Conservation (phyloP, 1,140 invertebrate species). For the Planococcus citri region DNA sequence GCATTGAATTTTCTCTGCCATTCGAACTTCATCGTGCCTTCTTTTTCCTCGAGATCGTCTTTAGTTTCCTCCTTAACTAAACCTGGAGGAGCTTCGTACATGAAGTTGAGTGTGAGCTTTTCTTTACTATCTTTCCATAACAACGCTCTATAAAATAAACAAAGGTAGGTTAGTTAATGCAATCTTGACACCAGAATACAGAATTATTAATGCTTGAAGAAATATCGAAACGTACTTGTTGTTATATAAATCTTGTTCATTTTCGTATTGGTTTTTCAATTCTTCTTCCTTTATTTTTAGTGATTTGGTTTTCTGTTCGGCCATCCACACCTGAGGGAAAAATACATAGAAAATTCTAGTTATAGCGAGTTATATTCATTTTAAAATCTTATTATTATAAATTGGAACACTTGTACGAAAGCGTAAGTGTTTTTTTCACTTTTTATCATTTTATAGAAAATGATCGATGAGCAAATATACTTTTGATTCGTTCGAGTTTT, state of each 20-base stretch:
- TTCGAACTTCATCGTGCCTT: constrained; percentile 97
- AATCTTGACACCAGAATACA: constrained; percentile 9
- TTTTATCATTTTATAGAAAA: no score
- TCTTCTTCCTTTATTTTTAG: constrained; percentile 98
- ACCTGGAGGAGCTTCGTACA: constrained; percentile 99
- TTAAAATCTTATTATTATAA: no score
- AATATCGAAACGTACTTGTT: constrained; percentile 61
- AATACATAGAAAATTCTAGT: no score
- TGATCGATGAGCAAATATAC: no score
- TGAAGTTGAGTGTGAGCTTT: constrained; percentile 96
- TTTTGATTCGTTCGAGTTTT: no score
- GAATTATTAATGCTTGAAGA: background rate
- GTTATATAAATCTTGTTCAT: constrained; percentile 96
- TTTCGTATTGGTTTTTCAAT: constrained; percentile 89
- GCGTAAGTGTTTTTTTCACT: no score
- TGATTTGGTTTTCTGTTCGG: constrained; percentile 91
- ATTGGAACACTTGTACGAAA: no score
- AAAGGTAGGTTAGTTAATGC: constrained; percentile 23
- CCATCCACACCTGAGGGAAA: constrained; percentile 89
- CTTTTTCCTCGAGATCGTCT: constrained; percentile 84
- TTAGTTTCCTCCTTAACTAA: constrained; percentile 75
- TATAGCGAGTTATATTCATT: no score
- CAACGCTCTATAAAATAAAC: constrained; percentile 59
- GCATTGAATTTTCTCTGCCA: constrained; percentile 99
- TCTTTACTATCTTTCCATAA: constrained; percentile 97